phyloP scores from a whole-genome alignment of 2,888 invertebrate species.

The Steinernema hermaphroditum region DNA sequence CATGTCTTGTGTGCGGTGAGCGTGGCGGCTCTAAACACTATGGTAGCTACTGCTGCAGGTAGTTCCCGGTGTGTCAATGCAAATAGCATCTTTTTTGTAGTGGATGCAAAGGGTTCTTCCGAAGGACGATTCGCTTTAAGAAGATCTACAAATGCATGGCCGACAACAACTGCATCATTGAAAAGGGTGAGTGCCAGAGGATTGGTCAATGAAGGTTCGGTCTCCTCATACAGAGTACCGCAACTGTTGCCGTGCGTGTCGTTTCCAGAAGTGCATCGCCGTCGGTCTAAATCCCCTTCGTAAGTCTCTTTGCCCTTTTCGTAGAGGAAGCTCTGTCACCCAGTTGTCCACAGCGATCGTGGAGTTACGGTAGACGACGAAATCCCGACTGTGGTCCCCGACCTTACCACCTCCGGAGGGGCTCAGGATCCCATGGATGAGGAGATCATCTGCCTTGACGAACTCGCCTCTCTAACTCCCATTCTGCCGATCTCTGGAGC shows the following conservation, averaged over 20 bases:
- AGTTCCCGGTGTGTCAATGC: background rate
- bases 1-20: slow-evolving; percentile 33
- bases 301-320: slow-evolving; percentile 17
- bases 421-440: background rate
- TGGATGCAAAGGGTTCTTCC: slow-evolving; percentile 35
- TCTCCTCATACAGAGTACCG: slow-evolving; percentile 32
- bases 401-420: background rate
- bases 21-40: slow-evolving; percentile 32
- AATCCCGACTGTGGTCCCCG: slow-evolving; percentile 3
- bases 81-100: background rate
- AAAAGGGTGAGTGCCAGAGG: slow-evolving; percentile 30
- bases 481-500: slow-evolving; percentile 6
- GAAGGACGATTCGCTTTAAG: slow-evolving; percentile 34
- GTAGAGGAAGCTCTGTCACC: too few relatives aligned
- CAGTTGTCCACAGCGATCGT: slow-evolving; percentile 35
- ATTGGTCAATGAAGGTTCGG: too few relatives aligned
- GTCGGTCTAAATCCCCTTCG: slow-evolving; percentile 35
- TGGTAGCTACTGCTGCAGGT: slow-evolving; percentile 35
- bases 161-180: slow-evolving; percentile 30
- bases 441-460: slow-evolving; percentile 6
- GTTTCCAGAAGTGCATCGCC: slow-evolving; percentile 32
- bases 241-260: slow-evolving; percentile 34
- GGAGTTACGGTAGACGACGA: slow-evolving; percentile 32
- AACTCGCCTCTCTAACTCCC: background rate
- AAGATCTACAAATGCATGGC: slow-evolving; percentile 33